Evolutionary conservation across 2,888 invertebrate genomes (phyloP), one percentile per base, ranked within the genome.

Genomic region (Xylocampa areola): DNA sequence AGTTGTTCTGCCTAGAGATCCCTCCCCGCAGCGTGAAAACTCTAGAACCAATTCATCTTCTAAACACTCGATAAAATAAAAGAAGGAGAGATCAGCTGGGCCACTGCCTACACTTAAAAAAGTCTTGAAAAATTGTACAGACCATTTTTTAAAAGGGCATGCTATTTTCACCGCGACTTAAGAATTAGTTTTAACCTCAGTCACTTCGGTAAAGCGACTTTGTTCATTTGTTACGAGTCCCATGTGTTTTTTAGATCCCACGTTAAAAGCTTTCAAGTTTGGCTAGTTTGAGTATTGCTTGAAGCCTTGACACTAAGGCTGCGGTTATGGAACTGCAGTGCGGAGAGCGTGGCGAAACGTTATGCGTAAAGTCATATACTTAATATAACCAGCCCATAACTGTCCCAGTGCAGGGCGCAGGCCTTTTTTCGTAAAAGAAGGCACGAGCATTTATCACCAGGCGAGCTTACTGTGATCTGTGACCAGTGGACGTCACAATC

Each of bases 211-310:
- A 60, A 76, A 51, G 53, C 52, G 66, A 68, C 65, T 68, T 72
- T 51, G 52, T 65, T 69, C 63, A 65, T 76, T 62, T 77, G 61
- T 59, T 49, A 50, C 41, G 68, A 71, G 80, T 79, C 84, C 77
- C 83, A 82, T 80, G 80, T 82, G 82, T 81, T 82, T 77, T 67
- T 74, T 62, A 52, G 51, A 69, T 53, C 67, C 74, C 67, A 73
- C 79, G 81, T 77, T 82, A 81, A 81, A 82, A 82, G 81, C 83
- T 81, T 82, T 79, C 63, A 69, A 77, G 79, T 81, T 77, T 71
- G 36, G 54, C 53, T 68, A 64, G 72, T 64, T 57, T 36, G 37
- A 49, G 54, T 41, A 52, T 45, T 23, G 39, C 21, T 27, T 19
- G 8, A 32, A 40, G 36, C 35, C 7, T 41, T 36, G 37, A n/a